These are phyloP conservation scores for Parthenolecanium corni DNA, from an alignment of 2,888 invertebrate genomes.

Conservation along the genomic window DNA sequence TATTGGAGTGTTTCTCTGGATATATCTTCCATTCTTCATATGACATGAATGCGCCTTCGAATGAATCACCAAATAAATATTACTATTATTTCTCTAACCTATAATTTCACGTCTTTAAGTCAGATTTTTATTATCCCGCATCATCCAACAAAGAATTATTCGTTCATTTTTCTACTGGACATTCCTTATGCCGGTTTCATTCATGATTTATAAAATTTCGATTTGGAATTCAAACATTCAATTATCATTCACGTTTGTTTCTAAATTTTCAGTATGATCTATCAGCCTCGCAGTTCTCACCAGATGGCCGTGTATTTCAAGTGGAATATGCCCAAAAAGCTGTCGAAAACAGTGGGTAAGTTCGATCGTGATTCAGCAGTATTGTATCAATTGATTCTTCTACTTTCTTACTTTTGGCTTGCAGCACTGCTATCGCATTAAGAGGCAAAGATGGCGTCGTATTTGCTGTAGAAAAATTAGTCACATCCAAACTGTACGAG, in stretches of 20 bases:
- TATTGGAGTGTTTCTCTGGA: too few species aligned
- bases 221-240: neutral
- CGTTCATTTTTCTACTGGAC: neutral
- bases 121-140: too few species aligned
- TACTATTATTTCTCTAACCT: too few species aligned
- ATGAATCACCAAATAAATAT: too few species aligned
- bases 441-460: conserved; percentile 93
- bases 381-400: neutral
- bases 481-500: conserved; percentile 87
- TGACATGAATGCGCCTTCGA: too few species aligned
- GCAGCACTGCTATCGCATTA: conserved; percentile 79
- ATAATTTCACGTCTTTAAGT: too few species aligned
- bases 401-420: neutral
- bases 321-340: conserved; percentile 99
- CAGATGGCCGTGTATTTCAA: conserved; percentile 98
- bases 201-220: neutral
- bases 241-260: neutral
- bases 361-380: conserved; percentile 24
- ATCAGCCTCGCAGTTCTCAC: conserved; percentile 99
- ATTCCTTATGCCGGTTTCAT: neutral
- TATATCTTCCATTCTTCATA: too few species aligned
- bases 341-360: conserved; percentile 87
- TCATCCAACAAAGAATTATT: conserved; percentile 7
- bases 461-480: conserved; percentile 92
- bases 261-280: conserved; percentile 74